These are phyloP conservation scores for Takifugu flavidus DNA, from an alignment of 2,113 vertebrate genomes.

Conservation along the genomic window DNA sequence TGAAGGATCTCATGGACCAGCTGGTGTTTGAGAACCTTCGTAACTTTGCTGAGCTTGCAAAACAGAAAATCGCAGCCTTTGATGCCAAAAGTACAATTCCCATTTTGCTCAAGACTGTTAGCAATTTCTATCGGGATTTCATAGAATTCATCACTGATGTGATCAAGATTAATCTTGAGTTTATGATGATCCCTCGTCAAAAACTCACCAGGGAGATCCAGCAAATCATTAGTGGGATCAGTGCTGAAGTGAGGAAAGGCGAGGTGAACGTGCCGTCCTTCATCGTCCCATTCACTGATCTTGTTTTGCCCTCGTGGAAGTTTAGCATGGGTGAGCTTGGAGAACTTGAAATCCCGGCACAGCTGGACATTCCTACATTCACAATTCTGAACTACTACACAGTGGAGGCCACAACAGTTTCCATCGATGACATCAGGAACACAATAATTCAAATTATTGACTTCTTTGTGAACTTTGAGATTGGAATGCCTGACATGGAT, in stretches of 20 bases:
- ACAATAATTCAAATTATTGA: conserved; percentile 76
- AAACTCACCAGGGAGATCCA: conserved; percentile 47
- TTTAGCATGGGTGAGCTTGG: conserved; percentile 75
- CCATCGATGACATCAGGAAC: conserved; percentile 80
- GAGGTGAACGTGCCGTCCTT: conserved; percentile 80
- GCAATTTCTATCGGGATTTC: conserved; percentile 52
- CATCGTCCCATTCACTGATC: conserved; percentile 83
- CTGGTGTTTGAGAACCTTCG: conserved; percentile 67
- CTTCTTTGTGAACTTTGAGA: conserved; percentile 77
- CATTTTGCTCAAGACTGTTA: conserved; percentile 58
- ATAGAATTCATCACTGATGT: conserved; percentile 51
- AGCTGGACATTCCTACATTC: conserved; percentile 82
- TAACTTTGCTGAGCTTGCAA: conserved; percentile 67
- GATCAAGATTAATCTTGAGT: conserved; percentile 48
- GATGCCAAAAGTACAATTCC: conserved; percentile 70
- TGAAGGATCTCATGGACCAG: conserved; percentile 67
- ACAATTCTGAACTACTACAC: conserved; percentile 75
- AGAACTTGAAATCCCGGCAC: conserved; percentile 75
- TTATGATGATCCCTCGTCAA: conserved; percentile 44
- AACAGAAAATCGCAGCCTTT: conserved; percentile 71
- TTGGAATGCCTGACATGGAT: conserved; percentile 70
- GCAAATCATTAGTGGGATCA: conserved; percentile 51
- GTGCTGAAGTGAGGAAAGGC: conserved; percentile 66
- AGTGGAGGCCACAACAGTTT: conserved; percentile 80
- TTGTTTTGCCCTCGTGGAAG: conserved; percentile 77